Evolutionary conservation across 1,140 invertebrate genomes (phyloP), one percentile per base, ranked within the genome.

Genomic region (Pantala flavescens): DNA sequence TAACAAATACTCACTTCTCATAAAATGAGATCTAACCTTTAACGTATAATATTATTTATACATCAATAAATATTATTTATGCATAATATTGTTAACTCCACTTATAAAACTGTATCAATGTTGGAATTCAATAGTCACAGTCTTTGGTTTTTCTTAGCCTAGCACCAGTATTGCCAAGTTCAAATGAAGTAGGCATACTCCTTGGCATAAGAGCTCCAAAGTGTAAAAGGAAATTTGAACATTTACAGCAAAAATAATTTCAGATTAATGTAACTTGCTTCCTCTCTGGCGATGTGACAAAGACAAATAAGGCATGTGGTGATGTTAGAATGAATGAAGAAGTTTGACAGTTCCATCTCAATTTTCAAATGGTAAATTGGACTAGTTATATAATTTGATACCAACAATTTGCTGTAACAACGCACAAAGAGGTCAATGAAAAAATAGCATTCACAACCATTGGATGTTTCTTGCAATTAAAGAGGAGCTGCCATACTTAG

Each of bases 41-140:
- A 63, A 63, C n/a, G 49, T 63, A 19, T 63, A 63, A 63, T 21
- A 63, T 63, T 63, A 63, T 63, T 63, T 63, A 63, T 63, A 63
- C n/a, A 63, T 63, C n/a, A 21, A 63, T 63, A 63, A 63, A 63
- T 63, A 63, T 36, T 63, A 63, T 63, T 21, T 63, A 63, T 63
- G n/a, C 16, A 63, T 63, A 63, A 63, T 63, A 63, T 63, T 63
- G n/a, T 63, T 63, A 63, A 63, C 49, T 63, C 49, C 49, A 63
- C 49, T 63, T 63, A 63, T 19, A 63, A 63, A 63, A 63, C 5
- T 21, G 49, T 63, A 63, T 63, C 49, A 63, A 63, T 63, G 49
- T 19, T 19, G 14, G 49, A 63, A 63, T 63, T 63, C n/a, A 63
- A 63, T 19, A 63, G 12, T 63, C n/a, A 14, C 14, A 63, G 49